Evolutionary conservation across 1,140 invertebrate species (phyloP).

Genomic region (Brachionus paranguensis): DNA sequence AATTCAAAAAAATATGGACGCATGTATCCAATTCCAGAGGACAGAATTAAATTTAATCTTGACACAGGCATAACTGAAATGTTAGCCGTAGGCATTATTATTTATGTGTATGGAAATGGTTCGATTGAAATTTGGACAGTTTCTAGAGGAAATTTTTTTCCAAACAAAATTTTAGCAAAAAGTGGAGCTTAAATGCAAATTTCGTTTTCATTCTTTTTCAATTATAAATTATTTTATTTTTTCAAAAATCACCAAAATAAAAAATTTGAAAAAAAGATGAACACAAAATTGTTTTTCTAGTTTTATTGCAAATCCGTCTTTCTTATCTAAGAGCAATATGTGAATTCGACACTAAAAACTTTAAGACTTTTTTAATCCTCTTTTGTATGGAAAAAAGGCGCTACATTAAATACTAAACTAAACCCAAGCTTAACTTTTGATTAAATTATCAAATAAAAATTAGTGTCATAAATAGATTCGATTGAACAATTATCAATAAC

Average conservation of each 20-base stretch:
- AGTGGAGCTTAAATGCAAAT: neutral
- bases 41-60: conserved; percentile 17
- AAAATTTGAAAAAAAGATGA: neutral
- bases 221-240: neutral
- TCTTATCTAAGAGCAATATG: too few species aligned
- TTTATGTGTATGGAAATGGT: conserved; percentile 19
- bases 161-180: neutral
- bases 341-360: too few species aligned
- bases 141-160: neutral
- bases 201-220: neutral
- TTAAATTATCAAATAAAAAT: too few species aligned
- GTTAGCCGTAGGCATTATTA: conserved; percentile 11
- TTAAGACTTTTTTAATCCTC: too few species aligned
- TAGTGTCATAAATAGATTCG: too few species aligned
- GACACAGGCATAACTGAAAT: conserved; percentile 26
- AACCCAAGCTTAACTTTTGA: too few species aligned
- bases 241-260: neutral
- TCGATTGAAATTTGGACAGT: conserved; percentile 39
- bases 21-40: conserved; percentile 23
- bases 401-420: too few species aligned
- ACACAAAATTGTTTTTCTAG: neutral
- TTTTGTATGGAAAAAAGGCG: too few species aligned
- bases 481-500: too few species aligned
- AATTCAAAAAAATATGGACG: conserved; percentile 38
- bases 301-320: neutral